Percentiles rank a stretch among this genome's conserved stretches.
Evolutionary conservation across 1,140 invertebrate species (phyloP).

Genomic region (Yoshiicerus persimilis): DNA sequence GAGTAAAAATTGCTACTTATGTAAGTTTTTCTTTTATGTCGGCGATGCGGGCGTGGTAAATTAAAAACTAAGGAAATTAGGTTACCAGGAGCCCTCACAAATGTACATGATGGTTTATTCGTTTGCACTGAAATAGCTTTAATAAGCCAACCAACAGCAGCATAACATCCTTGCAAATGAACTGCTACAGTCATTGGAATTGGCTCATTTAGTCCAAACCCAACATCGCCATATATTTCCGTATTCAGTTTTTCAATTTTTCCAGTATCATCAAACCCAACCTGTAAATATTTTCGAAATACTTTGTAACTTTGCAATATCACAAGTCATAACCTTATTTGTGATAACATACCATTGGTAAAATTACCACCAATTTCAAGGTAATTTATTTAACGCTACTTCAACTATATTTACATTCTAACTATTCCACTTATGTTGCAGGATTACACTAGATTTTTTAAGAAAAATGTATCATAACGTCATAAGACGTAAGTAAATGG

Average conservation of each 20-base stretch:
- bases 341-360: too few relatives aligned
- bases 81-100: slow-evolving; percentile 58
- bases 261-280: slow-evolving; percentile 62
- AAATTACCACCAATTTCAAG: too few relatives aligned
- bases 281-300: slow-evolving; percentile 47
- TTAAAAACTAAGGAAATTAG: background rate
- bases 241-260: slow-evolving; percentile 67
- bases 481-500: background rate
- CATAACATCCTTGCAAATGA: slow-evolving; percentile 38
- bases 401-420: too few relatives aligned
- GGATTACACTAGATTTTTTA: too few relatives aligned
- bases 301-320: background rate
- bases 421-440: too few relatives aligned
- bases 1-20: slow-evolving; percentile 56
- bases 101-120: slow-evolving; percentile 38
- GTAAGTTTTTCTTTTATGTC: background rate
- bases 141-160: slow-evolving; percentile 49
- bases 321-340: too few relatives aligned
- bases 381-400: too few relatives aligned
- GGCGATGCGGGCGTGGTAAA: background rate
- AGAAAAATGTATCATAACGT: too few relatives aligned
- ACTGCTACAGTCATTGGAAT: slow-evolving; percentile 49
- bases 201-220: slow-evolving; percentile 63
- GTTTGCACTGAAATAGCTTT: slow-evolving; percentile 45
- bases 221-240: slow-evolving; percentile 65